Evolutionary conservation across 1,140 invertebrate genomes (phyloP), one percentile per base, ranked within the genome.

Genomic region (Telenomus remus): DNA sequence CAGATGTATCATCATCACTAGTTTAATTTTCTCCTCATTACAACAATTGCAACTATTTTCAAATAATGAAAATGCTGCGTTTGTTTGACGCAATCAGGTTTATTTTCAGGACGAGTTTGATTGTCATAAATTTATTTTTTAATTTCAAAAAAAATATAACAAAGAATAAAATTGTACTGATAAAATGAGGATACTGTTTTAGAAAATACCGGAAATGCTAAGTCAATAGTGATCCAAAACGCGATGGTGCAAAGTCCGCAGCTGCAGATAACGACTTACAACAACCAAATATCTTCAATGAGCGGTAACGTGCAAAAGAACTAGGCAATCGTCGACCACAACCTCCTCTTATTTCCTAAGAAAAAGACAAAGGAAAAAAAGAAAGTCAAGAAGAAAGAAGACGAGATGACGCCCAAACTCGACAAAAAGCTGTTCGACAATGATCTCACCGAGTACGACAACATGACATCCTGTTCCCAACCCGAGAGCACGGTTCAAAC

Each of bases 311-410:
- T 79, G 47, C 63, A 81, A 43, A 83, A 76, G 39, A 78, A 80
- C 15, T 82, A 84, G 69, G 73, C 83, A 12, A 80, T 85, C 1
- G 80, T 84, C 4, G 85, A 88, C 61, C 86, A 88, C 49, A 86
- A 66, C 78, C 63, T 88, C 5, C 46, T 88, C 8, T 86, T 88
- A 4, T 86, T 87, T 3, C 86, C 87, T 4, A 89, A 89, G 65
- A 88, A 88, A 53, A 88, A 88, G 54, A 84, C 85, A 4, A 88
- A 86, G 60, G 87, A 86, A 44, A 88, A 88, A 53, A 90, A 90
- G 56, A 87, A 88, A 39, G 81, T 89, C 4, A 89, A 90, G 76
- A 89, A 89, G 55, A 89, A 90, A 78, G 88, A 90, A 13, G 89
- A 90, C 6, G 90, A 90, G n/a, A n/a, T n/a, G 54, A 84, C 86